phyloP scores from a whole-genome alignment of 2,888 invertebrate species.

The Rhopalosiphum nymphaeae region DNA sequence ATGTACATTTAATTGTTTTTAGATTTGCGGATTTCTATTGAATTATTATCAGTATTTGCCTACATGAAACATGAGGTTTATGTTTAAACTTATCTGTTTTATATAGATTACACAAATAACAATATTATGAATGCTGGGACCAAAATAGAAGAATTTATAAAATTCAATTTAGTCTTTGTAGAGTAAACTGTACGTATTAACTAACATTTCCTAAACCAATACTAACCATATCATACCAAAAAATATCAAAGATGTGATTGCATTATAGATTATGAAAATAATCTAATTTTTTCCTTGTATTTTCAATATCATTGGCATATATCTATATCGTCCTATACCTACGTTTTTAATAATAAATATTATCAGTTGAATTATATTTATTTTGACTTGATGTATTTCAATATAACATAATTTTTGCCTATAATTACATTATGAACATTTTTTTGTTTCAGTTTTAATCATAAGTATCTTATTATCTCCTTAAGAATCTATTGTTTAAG shows the following conservation, averaged over 20 bases:
- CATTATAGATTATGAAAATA: neutral
- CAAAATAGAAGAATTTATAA: conserved; percentile 30
- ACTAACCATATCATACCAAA: conserved; percentile 19
- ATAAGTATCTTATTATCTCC: neutral
- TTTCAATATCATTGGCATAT: neutral
- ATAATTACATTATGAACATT: neutral
- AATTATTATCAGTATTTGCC: neutral
- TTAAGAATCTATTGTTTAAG: neutral
- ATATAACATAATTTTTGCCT: neutral
- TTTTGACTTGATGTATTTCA: neutral
- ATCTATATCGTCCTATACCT: neutral
- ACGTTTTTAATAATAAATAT: neutral
- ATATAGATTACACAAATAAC: neutral
- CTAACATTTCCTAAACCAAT: conserved; percentile 16
- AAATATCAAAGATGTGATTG: neutral
- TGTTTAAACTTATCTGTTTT: neutral
- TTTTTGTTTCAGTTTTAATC: neutral
- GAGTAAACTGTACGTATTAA: neutral
- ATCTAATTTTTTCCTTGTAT: neutral
- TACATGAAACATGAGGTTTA: neutral
- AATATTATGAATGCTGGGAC: conserved; percentile 35
- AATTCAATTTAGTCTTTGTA: neutral
- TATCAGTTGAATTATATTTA: neutral
- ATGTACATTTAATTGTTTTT: neutral
- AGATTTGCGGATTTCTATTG: neutral